These are phyloP conservation scores for Saturnia pavonia DNA, from an alignment of 2,888 invertebrate genomes.

Conservation along the genomic window DNA sequence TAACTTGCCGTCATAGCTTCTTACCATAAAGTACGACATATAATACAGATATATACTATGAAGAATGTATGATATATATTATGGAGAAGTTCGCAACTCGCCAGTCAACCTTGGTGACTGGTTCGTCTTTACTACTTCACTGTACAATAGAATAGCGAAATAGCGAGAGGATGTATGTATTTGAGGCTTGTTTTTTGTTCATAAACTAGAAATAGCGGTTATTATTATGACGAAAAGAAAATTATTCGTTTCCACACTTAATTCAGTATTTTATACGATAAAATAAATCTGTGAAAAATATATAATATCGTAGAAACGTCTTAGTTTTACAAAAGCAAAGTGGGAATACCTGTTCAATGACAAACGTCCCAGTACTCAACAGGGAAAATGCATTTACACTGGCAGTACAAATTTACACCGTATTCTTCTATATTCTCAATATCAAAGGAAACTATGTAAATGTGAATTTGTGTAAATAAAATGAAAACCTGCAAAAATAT, in stretches of 20 bases:
- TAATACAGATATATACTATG: too few species aligned
- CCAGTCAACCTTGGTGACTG: neutral
- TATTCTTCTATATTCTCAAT: conserved; percentile 6
- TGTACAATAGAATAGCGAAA: neutral
- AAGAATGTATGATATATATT: neutral
- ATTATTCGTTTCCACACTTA: neutral
- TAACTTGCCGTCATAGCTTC: too few species aligned
- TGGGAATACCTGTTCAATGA: conserved; percentile 22
- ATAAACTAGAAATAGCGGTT: too few species aligned
- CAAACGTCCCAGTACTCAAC: conserved; percentile 19
- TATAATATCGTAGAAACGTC: conserved; percentile 9
- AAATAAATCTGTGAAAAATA: conserved; percentile 6
- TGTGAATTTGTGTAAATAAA: neutral
- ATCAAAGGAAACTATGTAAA: neutral
- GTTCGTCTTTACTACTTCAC: neutral
- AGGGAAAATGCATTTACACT: conserved; percentile 23
- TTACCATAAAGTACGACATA: too few species aligned
- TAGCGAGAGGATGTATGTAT: neutral
- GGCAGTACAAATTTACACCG: conserved; percentile 14
- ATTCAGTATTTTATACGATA: neutral
- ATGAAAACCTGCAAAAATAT: neutral
- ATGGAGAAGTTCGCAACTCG: neutral
- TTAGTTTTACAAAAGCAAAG: conserved; percentile 19
- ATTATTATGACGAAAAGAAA: neutral
- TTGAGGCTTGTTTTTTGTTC: too few species aligned